phyloP scores from a whole-genome alignment of 1,140 invertebrate genomes.

The Philaenus spumarius region DNA sequence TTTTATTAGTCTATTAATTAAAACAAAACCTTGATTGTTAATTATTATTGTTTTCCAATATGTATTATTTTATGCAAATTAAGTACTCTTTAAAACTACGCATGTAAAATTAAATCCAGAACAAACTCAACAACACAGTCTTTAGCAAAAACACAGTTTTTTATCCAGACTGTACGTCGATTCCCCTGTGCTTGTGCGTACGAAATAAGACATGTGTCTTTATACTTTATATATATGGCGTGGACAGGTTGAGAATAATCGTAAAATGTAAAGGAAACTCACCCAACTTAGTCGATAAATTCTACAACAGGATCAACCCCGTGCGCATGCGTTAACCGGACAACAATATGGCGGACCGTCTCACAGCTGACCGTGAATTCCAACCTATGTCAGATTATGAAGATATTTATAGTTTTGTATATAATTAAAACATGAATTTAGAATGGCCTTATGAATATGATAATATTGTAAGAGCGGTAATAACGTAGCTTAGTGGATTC shows the following conservation, averaged over 20 bases:
- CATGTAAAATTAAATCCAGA: no score
- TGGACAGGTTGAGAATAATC: not conserved
- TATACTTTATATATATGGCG: constrained; percentile 7
- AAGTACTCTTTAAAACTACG: no score
- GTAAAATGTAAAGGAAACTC: no score
- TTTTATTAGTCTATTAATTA: no score
- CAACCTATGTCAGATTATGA: constrained; percentile 3
- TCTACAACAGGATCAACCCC: not conserved
- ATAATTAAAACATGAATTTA: constrained; percentile 19
- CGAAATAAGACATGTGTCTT: constrained; percentile 13
- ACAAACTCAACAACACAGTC: no score
- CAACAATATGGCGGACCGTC: not conserved
- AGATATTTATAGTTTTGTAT: constrained; percentile 8
- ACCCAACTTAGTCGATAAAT: constrained; percentile 11
- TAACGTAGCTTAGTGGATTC: no score
- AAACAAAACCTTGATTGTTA: no score
- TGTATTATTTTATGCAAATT: no score
- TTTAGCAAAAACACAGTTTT: no score
- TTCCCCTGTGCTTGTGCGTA: no score
- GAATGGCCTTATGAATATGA: constrained; percentile 15
- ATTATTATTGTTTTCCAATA: no score
- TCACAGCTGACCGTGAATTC: not conserved
- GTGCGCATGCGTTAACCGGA: constrained; percentile 1
- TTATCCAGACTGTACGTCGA: no score
- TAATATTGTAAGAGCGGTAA: not conserved